Percentiles rank a stretch among this genome's conserved stretches.
Conservation (phyloP, 2,888 invertebrate genomes). For the Metopia argyrocephala region DNA sequence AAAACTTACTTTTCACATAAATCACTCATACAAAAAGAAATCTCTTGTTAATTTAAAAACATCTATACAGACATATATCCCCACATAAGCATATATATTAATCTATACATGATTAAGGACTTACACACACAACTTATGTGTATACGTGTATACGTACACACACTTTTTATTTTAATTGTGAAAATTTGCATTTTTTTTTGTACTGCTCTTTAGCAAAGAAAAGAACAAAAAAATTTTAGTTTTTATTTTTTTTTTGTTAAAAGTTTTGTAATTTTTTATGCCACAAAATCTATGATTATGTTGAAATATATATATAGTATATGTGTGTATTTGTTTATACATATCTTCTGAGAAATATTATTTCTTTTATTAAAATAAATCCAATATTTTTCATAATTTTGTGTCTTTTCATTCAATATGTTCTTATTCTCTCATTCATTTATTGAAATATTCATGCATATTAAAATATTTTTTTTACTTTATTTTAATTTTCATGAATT, state of each 20-base stretch:
- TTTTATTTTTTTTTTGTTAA: no score
- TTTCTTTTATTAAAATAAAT: background rate
- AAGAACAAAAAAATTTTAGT: no score
- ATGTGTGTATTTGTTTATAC: no score
- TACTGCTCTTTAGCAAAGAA: background rate
- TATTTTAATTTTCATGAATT: no score
- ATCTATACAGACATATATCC: background rate
- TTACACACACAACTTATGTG: no score
- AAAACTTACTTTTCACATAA: background rate
- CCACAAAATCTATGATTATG: no score
- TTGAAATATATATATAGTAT: no score
- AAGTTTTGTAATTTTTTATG: no score
- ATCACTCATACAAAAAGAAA: conserved; percentile 2
- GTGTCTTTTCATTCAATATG: no score
- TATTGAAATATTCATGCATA: background rate
- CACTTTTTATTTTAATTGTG: background rate
- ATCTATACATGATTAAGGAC: background rate
- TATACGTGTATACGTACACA: background rate
- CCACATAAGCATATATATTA: background rate
- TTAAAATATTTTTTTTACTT: background rate
- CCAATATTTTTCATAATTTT: background rate
- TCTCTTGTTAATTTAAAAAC: background rate
- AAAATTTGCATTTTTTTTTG: conserved; percentile 14
- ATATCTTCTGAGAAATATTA: background rate
- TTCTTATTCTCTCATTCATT: background rate